Base-by-base conservation (phyloP, 2,888 invertebrate genomes). In the Lordiphosa fenestrarum region DNA sequence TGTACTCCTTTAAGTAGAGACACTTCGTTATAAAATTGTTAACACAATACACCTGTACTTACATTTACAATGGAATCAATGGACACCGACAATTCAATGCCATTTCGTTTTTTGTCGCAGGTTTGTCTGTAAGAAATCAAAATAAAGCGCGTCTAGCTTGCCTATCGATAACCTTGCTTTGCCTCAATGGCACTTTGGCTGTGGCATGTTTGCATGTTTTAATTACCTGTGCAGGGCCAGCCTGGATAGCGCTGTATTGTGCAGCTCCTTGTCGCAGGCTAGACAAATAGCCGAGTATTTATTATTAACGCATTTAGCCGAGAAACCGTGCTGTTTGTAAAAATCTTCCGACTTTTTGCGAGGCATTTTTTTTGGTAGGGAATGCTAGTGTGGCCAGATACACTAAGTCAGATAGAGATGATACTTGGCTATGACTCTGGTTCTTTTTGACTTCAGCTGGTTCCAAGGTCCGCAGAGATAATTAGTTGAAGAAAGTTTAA, bases 191-290 rank as follows among this genome's bases (percentile, higher is more conserved):
- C 30, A 10, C 9, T 30, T 30, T 30, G 9, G 30, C 9, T 10
- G 9, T 10, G 9, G 2, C 10, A 1, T 21, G 4, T 25, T 25
- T 6, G 2, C 15, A 36, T 36, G 3, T 15, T 7, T 21, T 19
- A 38, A 41, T 63, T 66, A 63, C 63, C 66, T 63, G 35, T 63
- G 63, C 38, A 63, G 15, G 6, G 47, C 40, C 2, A 63, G 35
- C 19, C 63, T 57, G n/a, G 57, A 47, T 3, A 63, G 47, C 4
- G 63, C 63, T 1, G 63, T 63, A n/a, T 63, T 63, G 9, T 42
- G 57, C 10, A 63, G 50, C 23, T 57, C 66, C 15, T 37, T 51
- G 6, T 57, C 21, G 47, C 63, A 63, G 10, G 19, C 2, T 10
- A 47, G 33, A 10, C 63, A 63, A 1, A 46, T 51, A 1, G 63